Evolutionary conservation across 92 coral and sea anemone species (phyloP), one percentile per base, ranked within the genome.

Genomic region (Porites cylindrica): DNA sequence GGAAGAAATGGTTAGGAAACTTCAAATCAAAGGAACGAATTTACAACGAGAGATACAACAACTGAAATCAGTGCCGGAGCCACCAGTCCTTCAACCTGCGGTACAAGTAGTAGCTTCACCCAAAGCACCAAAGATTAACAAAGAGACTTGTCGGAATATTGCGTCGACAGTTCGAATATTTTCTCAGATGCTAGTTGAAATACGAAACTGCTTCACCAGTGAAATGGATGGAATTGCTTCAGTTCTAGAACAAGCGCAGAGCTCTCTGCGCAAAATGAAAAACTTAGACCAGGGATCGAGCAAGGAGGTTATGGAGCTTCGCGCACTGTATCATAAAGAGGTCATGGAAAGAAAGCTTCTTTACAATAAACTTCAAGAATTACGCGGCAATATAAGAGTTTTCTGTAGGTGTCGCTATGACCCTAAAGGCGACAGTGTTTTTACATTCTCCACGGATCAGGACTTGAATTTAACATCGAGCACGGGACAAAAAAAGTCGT

Each of bases 391-490:
- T 26, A 95, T 95, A 66, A 75, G 98, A 70, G 98, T 95, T 18
- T 95, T 95, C 81, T 95, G 98, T 77, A 59, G 98, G 65, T 95
- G 98, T 59, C 88, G 98, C 14, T 76, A 58, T 72, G 98, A 95
- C 75, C 84, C 88, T 12, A 83, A 81, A 23, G 91, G 86, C 3
- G 77, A 91, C 56, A 85, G 77, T 64, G 94, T 92, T 0, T 82
- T 95, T 7, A 75, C 72, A 2, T 95, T 95, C 68, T 89, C 92
- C 17, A 82, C 98, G 16, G 94, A 95, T 62, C 91, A 88, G 65
- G 98, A 95, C 77, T 76, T 95, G 52, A 87, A 82, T 70, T 87
- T 90, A 20, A 74, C 18, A 59, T 70, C 90, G 51, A 86, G 69
- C 6, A 43, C 32, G 14, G 96, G 98, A 8, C 93, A 89, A 70